Base-by-base conservation (phyloP, 2,888 invertebrate species). In the Troglohyphantes excavatus region DNA sequence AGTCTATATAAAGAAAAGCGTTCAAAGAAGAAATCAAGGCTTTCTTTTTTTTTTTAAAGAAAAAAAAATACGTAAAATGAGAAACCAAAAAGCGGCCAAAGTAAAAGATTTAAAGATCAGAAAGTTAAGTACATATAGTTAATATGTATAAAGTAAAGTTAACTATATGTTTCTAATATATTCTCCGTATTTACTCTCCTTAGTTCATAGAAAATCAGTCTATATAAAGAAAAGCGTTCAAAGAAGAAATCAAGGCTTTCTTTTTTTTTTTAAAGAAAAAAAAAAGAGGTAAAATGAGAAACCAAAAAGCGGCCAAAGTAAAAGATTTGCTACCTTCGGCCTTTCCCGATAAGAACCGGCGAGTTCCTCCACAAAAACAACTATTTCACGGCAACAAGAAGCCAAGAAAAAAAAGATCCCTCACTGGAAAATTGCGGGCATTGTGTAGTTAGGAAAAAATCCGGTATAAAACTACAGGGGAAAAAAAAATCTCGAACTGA, bases 301-400 rank as follows among this genome's bases (percentile, higher is more conserved):
- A 67, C 78, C 61, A 46, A 84, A 84, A 70, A 78, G 61, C 84
- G 67, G 75, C 75, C 78, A 78, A 86, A 86, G 85, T 86, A 86
- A 86, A 86, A 86, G 85, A 78, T 86, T 86, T 70, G 70, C 76
- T 65, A 29, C 29, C 53, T 27, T 76, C 53, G 33, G 29, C 27
- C 61, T 59, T 43, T 72, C 46, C 75, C 39, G 85, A 86, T 86
- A 86, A 86, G 85, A 86, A 78, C 61, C 67, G 85, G 76, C 19
- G 85, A 86, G 78, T 86, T 86, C 76, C 61, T 86, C 76, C 68
- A 76, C 85, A 86, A 70, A 86, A 86, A 86, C 85, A 86, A 86
- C 85, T 86, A 86, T 86, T 68, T 70, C 85, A 59, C 67, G 65
- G 84, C 67, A 63, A 65, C 39, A 75, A 75, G 53, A 29, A 76